Conservation (phyloP, 2,888 invertebrate genomes). For the Drosophila barbarae region DNA sequence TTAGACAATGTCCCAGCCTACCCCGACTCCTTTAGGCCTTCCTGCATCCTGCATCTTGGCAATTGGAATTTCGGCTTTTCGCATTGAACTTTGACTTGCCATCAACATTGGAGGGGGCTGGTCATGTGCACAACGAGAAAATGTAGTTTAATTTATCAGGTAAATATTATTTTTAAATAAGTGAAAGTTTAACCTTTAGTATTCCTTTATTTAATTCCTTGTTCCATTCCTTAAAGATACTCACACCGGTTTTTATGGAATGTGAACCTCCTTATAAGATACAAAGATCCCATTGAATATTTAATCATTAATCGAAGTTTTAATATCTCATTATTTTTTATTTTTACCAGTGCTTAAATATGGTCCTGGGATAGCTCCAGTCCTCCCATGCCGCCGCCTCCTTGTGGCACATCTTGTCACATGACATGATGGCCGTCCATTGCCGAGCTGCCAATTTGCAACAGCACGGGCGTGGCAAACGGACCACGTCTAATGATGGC, state of each 20-base stretch:
- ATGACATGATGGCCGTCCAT: slow-evolving; percentile 62
- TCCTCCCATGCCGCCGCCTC: not conserved
- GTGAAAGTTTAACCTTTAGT: not conserved
- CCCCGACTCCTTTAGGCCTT: slow-evolving; percentile 2
- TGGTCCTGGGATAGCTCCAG: slow-evolving; percentile 1
- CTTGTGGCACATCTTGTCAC: slow-evolving; percentile 48
- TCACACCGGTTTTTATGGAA: not conserved
- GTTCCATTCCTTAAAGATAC: not conserved
- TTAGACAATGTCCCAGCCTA: slow-evolving; percentile 61
- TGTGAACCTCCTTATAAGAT: not conserved
- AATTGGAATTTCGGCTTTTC: slow-evolving; percentile 65
- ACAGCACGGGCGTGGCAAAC: slow-evolving; percentile 68
- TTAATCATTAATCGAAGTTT: accelerated
- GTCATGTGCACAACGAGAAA: slow-evolving; percentile 8
- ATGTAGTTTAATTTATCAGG: not conserved
- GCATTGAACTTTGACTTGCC: slow-evolving; percentile 69
- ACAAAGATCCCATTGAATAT: not conserved
- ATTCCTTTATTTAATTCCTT: not conserved
- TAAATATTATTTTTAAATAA: not conserved
- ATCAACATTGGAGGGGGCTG: slow-evolving; percentile 33
- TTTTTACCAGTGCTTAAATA: slow-evolving; percentile 9
- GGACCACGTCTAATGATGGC: slow-evolving; percentile 72
- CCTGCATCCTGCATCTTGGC: slow-evolving; percentile 57
- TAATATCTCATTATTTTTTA: too few species aligned
- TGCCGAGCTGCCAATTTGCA: slow-evolving; percentile 70